phyloP scores from a whole-genome alignment of 1,140 invertebrate genomes.

The Monochamus saltuarius region DNA sequence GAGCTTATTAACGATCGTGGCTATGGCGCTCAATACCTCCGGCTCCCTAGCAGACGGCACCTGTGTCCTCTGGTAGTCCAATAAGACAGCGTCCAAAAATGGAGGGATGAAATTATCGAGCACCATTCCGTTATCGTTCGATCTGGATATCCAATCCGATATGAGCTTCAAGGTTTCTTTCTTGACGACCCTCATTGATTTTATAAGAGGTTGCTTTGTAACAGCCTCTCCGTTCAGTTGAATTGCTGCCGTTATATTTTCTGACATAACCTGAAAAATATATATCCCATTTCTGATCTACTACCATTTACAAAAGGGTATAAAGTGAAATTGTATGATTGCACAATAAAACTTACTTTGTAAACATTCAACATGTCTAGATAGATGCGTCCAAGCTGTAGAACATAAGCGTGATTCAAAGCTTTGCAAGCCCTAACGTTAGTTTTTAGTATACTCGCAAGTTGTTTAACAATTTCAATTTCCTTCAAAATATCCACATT shows the following conservation, averaged over 20 bases:
- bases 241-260: constrained; percentile 97
- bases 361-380: constrained; percentile 99
- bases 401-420: constrained; percentile 93
- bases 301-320: background rate
- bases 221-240: constrained; percentile 92
- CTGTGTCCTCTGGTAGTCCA: constrained; percentile 94
- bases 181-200: constrained; percentile 98
- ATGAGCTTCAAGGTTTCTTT: constrained; percentile 99
- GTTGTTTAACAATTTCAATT: constrained; percentile 93
- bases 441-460: constrained; percentile 97
- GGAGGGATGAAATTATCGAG: constrained; percentile 98
- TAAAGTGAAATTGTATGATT: background rate
- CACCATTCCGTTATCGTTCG: constrained; percentile 87
- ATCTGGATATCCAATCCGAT: constrained; percentile 92
- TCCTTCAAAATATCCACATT: constrained; percentile 97
- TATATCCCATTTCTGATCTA: background rate
- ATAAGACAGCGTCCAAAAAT: constrained; percentile 91
- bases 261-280: constrained; percentile 76
- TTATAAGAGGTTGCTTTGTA: constrained; percentile 96
- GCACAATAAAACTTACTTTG: constrained; percentile 66
- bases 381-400: constrained; percentile 94
- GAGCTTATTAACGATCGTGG: constrained; percentile 94
- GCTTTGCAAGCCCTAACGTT: constrained; percentile 98
- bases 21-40: constrained; percentile 97
- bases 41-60: constrained; percentile 95